Conservation (phyloP, 2,888 invertebrate genomes). For the Troglohyphantes excavatus region DNA sequence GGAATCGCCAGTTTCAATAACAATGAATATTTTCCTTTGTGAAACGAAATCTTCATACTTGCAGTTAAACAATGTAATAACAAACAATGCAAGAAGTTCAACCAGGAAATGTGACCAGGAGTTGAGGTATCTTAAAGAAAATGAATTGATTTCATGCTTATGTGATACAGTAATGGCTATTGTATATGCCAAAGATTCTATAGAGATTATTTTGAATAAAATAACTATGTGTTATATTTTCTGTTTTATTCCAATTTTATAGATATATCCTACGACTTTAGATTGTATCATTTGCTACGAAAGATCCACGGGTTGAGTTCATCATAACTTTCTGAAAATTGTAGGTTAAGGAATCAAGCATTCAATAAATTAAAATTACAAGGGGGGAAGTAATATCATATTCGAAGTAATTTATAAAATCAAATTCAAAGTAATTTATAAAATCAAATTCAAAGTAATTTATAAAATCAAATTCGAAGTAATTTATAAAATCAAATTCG, state of each 20-base stretch:
- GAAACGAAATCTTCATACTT: no score
- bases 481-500: no score
- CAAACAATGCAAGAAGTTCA: no score
- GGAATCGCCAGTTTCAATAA: no score
- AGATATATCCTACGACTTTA: no score
- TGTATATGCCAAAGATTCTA: slow-evolving; percentile 17
- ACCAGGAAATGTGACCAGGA: no score
- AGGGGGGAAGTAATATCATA: no score
- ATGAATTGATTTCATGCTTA: background rate
- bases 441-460: background rate
- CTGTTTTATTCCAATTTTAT: no score
- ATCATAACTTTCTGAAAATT: background rate
- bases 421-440: background rate
- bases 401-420: background rate
- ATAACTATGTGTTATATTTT: background rate
- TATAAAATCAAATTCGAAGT: background rate
- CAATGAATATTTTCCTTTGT: no score
- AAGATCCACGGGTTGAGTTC: background rate
- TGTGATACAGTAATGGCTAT: slow-evolving; percentile 9
- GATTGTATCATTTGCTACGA: no score
- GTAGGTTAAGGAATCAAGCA: background rate
- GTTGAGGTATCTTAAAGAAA: background rate
- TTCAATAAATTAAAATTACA: no score
- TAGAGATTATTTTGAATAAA: slow-evolving; percentile 39
- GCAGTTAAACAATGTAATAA: no score